Conservation (phyloP, 2,113 vertebrate genomes). For the Trochalopteron elliotii region DNA sequence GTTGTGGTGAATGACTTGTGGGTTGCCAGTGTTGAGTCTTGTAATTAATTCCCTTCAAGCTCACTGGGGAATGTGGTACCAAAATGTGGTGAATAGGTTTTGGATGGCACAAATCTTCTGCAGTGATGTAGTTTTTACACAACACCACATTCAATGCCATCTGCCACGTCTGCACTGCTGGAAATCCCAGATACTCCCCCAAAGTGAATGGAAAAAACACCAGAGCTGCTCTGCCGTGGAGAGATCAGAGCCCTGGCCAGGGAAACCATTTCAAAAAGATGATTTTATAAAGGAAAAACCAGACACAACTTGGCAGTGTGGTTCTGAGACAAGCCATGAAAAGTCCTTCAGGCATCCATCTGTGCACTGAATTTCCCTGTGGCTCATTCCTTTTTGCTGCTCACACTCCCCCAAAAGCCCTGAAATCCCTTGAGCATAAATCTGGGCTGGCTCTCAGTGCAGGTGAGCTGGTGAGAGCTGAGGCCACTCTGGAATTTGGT, state of each 20-base stretch:
- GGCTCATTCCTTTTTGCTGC: not conserved
- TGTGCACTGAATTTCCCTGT: not conserved
- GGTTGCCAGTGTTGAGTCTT: not conserved
- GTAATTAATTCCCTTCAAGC: not conserved
- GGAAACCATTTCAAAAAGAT: not conserved
- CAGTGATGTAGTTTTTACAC: not conserved
- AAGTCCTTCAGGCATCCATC: not conserved
- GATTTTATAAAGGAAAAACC: not conserved
- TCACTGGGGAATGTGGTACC: not conserved
- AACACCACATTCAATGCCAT: fast-evolving
- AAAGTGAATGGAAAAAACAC: not conserved
- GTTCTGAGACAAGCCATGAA: not conserved
- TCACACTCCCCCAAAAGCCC: too few relatives aligned
- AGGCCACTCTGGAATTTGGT: not conserved
- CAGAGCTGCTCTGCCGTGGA: not conserved
- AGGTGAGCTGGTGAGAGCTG: not conserved
- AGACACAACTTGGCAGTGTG: not conserved
- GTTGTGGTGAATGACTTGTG: not conserved
- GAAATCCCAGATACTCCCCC: not conserved
- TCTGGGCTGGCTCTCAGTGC: not conserved
- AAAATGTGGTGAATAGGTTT: not conserved
- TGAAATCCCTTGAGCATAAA: not conserved
- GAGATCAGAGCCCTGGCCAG: not conserved
- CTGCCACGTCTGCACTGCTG: fast-evolving
- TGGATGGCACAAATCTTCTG: not conserved